Conservation (phyloP, 2,888 invertebrate genomes). For the Steinernema scapterisci region DNA sequence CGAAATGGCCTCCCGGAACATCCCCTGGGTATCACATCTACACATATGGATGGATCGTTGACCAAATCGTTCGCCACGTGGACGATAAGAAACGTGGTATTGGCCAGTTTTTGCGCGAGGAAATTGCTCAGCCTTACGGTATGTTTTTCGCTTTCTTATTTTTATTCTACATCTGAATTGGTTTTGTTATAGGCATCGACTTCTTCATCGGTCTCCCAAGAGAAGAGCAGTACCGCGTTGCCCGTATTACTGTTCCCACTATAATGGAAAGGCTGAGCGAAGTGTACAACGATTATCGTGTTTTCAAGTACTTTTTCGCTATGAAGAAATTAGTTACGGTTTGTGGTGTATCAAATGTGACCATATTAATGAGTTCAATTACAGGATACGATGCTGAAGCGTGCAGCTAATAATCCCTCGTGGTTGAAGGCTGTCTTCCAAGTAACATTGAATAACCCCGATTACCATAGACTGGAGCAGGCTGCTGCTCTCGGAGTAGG, state of each 20-base stretch:
- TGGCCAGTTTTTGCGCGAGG: constrained; percentile 64
- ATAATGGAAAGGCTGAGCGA: constrained; percentile 44
- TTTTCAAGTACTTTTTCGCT: constrained; percentile 45
- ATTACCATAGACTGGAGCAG: constrained; percentile 55
- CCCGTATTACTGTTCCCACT: constrained; percentile 48
- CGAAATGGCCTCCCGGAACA: constrained; percentile 40
- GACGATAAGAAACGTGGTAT: constrained; percentile 67
- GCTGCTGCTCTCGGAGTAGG: constrained; percentile 55
- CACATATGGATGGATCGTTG: constrained; percentile 67
- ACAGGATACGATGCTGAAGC: constrained; percentile 8
- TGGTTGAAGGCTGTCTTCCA: constrained; percentile 48
- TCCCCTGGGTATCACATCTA: constrained; percentile 67
- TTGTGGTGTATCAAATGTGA: background rate
- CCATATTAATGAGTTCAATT: background rate
- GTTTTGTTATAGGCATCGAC: constrained; percentile 37
- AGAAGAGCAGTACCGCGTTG: constrained; percentile 49
- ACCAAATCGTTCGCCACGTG: constrained; percentile 66
- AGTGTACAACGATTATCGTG: constrained; percentile 41
- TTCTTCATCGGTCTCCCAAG: constrained; percentile 54
- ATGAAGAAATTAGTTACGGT: constrained; percentile 36
- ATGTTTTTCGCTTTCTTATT: no score
- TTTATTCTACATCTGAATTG: no score
- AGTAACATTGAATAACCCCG: constrained; percentile 60
- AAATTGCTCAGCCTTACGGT: constrained; percentile 41
- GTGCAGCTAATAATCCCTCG: constrained; percentile 38